Base-by-base conservation (phyloP, 2,888 invertebrate species). In the Andrena minutula region DNA sequence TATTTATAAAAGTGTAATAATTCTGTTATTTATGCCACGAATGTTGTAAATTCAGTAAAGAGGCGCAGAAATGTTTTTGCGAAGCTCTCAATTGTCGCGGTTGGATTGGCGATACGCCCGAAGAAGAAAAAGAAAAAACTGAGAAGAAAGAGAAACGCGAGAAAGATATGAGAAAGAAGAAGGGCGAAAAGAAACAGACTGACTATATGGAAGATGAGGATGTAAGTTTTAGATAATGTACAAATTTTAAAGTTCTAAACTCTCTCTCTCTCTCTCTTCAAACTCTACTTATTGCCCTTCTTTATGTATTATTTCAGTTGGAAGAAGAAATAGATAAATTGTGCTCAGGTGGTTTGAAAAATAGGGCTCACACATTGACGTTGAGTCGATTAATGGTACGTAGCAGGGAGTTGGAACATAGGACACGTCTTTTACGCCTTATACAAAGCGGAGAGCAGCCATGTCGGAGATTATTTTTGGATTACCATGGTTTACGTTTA, bases 61-160 rank as follows among this genome's bases (percentile, higher is more conserved):
- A 98, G 93, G 99, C 99, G 0, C 99, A 99, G 94, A 97, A 97
- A 83, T 99, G 99, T 94, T 99, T 96, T 94, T 99, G 99, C 94
- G 98, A 98, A 87, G 96, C 99, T 0, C 92, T 95, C 10, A 97
- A 96, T 89, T 99, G 99, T 93, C 96, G 98, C 30, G 99, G 99
- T 0, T 99, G 98, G 97, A 98, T 99, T 83, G 99, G 99, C 0
- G 97, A 97, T 73, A 97, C 98, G 89, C 98, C 98, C 0, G 97
- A 97, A 35, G 96, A 96, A 74, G 96, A 96, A 74, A 95, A 96
- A 68, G 96, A 96, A 26, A 95, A 95, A 81, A 95, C 95, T 58
- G 95, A 90, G 61, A 89, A 90, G 58, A 87, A 89, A 81, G 82
- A 88, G 75, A 84, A 87, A 72, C 88, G 85, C 51, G 84, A 88